Base-by-base conservation (phyloP, 1,140 invertebrate species). In the Apis dorsata region DNA sequence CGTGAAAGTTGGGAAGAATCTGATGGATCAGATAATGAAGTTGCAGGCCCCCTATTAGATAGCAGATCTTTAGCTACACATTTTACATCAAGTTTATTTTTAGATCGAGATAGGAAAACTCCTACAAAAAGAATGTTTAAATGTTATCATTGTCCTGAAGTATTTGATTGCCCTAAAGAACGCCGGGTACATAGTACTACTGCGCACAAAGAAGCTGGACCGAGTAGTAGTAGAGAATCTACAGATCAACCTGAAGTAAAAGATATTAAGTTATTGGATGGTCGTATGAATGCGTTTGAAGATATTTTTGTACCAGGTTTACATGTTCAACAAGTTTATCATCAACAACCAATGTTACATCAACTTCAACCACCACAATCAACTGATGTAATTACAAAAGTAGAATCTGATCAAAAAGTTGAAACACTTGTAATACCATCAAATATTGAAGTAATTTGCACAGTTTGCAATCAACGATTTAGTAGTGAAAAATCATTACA, bases 1-100 rank as follows among this genome's bases (percentile, higher is more conserved):
- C 94, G 95, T 4, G 96, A 96, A 87, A 95, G 95, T 83, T 96
- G 96, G 96, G 94, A 95, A 82, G 95, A 95, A 75, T 96, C 95
- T 0, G 96, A 96, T 85, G 95, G 95, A n/a, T 96, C 96, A 0
- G 95, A 96, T 83, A 94, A 93, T 60, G 95, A 95, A 69, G 89
- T 93, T 24, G 90, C 90, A 13, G 93, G 92, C 10, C 93, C 93
- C 4, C 81, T 94, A 1, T 83, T 94, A 53, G 93, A 94, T 73
- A 94, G 93, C 62, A 90, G 93, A 63, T 94, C 93, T 0, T 85
- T 94, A 21, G 93, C 93, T 0, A 94, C 93, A 10, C 93, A 94
- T 81, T 94, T 94, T 69, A 94, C 93, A 9, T 93, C 93, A 7
- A 93, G 93, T 75, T 84, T 94, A 44, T 94, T 94, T 70, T 88